Evolutionary conservation across 1,140 invertebrate species (phyloP), one percentile per base, ranked within the genome.

Genomic region (Nasonia giraulti): DNA sequence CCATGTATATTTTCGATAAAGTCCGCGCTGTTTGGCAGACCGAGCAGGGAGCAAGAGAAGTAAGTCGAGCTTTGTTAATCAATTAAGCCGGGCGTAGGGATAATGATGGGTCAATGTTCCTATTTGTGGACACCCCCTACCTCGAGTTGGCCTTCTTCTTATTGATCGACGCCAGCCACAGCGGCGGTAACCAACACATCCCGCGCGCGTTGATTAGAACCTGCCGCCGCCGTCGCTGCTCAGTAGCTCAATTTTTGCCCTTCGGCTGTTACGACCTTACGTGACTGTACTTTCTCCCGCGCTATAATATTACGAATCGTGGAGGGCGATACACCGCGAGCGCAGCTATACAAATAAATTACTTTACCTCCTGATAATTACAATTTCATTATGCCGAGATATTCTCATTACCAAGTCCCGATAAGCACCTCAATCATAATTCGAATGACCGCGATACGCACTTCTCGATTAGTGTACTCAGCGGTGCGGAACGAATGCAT

Each of bases 91-190:
- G 40, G 74, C 73, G 77, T 20, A 84, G 80, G 80, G 80, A 85
- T 85, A 85, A 85, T 85, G 80, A 85, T 78, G 80, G 84, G 84
- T 85, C 84, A 86, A 87, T 86, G 83, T 77, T 82, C 40, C 86
- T 86, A 86, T 87, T 84, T 87, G 85, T 44, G 73, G 71, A 83
- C 75, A 80, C 23, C 69, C 80, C 62, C 75, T 82, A 74, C 69
- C 8, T 14, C 50, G 33, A 55, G 40, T 44, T 82, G 23, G 76
- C 76, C 71, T 85, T 81, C 71, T 85, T 83, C 74, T 69, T 87
- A 87, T 89, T 80, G 87, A 89, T 90, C 87, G 84, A 12, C 12
- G 33, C 33, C 47, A 27, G 77, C 37, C 40, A 68, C 74, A 27
- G 14, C 62, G 27, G 40, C 66, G 66, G 7, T 27, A 50, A 27